These are phyloP conservation scores for Bactericera cockerelli DNA, from an alignment of 1,140 invertebrate genomes.

Conservation along the genomic window DNA sequence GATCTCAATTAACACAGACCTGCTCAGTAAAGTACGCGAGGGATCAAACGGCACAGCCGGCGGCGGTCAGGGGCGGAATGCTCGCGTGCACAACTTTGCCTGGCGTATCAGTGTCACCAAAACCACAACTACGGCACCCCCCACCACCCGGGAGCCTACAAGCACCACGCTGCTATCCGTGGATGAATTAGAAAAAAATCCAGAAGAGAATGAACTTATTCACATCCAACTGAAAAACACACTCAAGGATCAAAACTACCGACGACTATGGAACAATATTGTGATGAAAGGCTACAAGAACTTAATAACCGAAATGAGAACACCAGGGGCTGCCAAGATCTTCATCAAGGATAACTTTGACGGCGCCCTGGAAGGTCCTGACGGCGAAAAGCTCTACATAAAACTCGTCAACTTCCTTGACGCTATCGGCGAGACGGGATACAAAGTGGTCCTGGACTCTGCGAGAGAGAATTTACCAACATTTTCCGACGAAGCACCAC, in stretches of 20 bases:
- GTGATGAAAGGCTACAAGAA: background rate
- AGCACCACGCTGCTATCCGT: too few species aligned
- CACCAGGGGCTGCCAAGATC: background rate
- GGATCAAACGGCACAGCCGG: background rate
- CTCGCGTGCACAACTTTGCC: background rate
- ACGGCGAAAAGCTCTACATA: background rate
- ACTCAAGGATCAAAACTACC: background rate
- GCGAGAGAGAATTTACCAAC: too few species aligned
- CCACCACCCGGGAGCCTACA: too few species aligned
- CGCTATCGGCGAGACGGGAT: background rate
- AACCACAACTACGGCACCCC: background rate
- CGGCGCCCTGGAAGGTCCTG: background rate
- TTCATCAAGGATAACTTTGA: background rate
- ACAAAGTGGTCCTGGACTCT: background rate
- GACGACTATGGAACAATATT: background rate
- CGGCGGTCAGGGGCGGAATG: background rate
- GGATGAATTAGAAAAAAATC: too few species aligned
- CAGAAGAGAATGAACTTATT: too few species aligned
- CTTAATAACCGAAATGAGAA: background rate
- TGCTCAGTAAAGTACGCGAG: background rate
- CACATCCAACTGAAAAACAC: background rate
- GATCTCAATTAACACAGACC: background rate
- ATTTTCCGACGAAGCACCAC: too few species aligned
- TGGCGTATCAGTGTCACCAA: background rate
- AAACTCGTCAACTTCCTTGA: background rate